Evolutionary conservation across 2,113 vertebrate genomes (phyloP).

Genomic region (Saguinus imperator): DNA sequence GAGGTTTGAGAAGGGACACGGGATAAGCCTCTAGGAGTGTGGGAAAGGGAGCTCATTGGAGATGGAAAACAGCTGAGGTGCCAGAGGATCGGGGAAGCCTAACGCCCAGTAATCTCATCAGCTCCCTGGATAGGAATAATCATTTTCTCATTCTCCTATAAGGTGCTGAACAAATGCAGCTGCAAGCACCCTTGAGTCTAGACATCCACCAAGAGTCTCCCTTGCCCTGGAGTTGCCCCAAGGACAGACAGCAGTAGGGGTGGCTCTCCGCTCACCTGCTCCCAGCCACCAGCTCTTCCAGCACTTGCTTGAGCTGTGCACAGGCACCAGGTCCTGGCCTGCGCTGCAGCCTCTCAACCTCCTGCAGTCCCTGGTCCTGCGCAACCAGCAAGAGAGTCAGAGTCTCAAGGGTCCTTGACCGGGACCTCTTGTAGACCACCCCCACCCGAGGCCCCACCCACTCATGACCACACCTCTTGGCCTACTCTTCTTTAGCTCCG

Average conservation of each 20-base stretch:
- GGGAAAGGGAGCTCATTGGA: not conserved
- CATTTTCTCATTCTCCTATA: not conserved
- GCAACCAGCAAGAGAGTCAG: not conserved
- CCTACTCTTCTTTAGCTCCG: not conserved
- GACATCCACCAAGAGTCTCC: not conserved
- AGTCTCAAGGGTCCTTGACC: not conserved
- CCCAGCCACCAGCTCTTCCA: constrained; percentile 91
- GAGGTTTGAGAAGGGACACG: not conserved
- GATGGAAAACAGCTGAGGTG: not conserved
- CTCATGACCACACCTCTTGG: rapidly evolving
- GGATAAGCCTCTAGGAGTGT: not conserved
- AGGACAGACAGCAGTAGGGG: not conserved
- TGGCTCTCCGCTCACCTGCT: constrained; percentile 88
- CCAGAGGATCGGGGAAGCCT: not conserved
- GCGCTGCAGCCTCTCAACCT: constrained; percentile 88
- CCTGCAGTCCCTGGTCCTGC: constrained; percentile 91
- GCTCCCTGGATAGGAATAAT: not conserved
- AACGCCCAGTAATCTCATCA: not conserved
- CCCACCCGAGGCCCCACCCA: not conserved
- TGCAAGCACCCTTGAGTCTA: not conserved
- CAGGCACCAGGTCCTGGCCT: constrained; percentile 86
- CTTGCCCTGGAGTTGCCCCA: not conserved
- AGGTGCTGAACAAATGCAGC: not conserved
- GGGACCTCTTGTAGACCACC: not conserved
- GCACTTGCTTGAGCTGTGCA: constrained; percentile 85